Conservation (phyloP, 2,113 vertebrate species). For the Eolophus roseicapilla region DNA sequence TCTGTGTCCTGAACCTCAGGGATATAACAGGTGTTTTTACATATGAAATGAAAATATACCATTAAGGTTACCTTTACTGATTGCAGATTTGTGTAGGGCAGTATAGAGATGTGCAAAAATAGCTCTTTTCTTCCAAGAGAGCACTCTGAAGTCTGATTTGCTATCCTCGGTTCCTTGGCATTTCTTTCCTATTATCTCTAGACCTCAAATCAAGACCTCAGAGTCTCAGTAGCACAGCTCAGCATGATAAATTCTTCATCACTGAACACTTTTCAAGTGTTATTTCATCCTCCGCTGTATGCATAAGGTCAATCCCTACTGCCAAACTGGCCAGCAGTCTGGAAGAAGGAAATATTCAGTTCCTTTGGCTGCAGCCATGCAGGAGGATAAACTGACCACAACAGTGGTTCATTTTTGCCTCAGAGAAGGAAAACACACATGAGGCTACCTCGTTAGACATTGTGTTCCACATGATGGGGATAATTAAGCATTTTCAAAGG, state of each 20-base stretch:
- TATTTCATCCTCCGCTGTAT: background rate
- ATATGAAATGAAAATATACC: background rate
- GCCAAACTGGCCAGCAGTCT: background rate
- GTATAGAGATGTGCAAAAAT: background rate
- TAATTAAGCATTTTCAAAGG: background rate
- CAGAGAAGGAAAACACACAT: background rate
- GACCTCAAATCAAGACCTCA: background rate
- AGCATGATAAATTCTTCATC: background rate
- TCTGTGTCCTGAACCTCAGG: background rate
- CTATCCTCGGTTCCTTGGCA: background rate
- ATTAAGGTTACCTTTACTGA: background rate
- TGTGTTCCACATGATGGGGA: background rate
- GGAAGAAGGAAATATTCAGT: background rate
- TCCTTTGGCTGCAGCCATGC: background rate
- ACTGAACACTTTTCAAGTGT: background rate
- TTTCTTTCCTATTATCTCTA: background rate
- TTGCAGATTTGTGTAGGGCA: background rate
- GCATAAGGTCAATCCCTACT: background rate
- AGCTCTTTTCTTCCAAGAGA: background rate
- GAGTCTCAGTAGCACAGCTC: background rate
- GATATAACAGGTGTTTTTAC: background rate
- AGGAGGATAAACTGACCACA: background rate
- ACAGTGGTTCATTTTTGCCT: background rate
- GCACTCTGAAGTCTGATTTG: background rate
- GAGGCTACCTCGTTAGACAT: background rate